Evolutionary conservation across 30 jellyfish, hydroid and myxozoan genomes (phyloP).

Genomic region (Nemopilema nomurai): DNA sequence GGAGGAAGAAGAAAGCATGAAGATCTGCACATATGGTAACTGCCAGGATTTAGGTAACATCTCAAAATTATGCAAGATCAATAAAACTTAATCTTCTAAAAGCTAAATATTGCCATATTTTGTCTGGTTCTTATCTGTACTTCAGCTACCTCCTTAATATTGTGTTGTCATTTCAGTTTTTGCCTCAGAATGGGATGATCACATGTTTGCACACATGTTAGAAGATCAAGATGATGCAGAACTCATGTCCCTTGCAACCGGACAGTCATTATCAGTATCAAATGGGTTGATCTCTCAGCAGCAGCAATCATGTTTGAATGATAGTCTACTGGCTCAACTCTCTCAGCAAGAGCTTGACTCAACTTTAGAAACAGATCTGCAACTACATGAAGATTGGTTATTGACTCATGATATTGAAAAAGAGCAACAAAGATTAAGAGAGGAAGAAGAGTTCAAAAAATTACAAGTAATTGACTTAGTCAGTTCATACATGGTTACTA

Average conservation of each 20-base stretch:
- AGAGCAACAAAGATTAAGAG: conserved; percentile 64
- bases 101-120: too few relatives aligned
- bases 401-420: conserved; percentile 54
- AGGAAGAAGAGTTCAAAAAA: conserved; percentile 79
- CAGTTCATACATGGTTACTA: too few relatives aligned
- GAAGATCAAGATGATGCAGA: conserved; percentile 80
- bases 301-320: conserved; percentile 55
- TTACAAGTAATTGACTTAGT: conserved; percentile 76
- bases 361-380: conserved; percentile 31
- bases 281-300: conserved; percentile 29
- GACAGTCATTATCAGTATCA: conserved; percentile 56
- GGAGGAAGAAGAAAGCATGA: conserved; percentile 60
- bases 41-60: conserved; percentile 68
- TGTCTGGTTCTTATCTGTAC: too few relatives aligned
- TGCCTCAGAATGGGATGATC: conserved; percentile 77
- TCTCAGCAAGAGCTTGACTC: conserved; percentile 83
- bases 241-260: conserved; percentile 65
- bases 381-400: conserved; percentile 61
- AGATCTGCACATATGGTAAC: conserved; percentile 44
- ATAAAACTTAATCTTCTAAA: too few relatives aligned
- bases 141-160: not conserved
- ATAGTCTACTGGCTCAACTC: conserved; percentile 75
- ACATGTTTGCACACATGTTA: conserved; percentile 74
- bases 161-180: conserved; percentile 13
- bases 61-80: too few relatives aligned